These are phyloP conservation scores for Schrankia costaestrigalis DNA, from an alignment of 2,888 invertebrate species.

Conservation along the genomic window DNA sequence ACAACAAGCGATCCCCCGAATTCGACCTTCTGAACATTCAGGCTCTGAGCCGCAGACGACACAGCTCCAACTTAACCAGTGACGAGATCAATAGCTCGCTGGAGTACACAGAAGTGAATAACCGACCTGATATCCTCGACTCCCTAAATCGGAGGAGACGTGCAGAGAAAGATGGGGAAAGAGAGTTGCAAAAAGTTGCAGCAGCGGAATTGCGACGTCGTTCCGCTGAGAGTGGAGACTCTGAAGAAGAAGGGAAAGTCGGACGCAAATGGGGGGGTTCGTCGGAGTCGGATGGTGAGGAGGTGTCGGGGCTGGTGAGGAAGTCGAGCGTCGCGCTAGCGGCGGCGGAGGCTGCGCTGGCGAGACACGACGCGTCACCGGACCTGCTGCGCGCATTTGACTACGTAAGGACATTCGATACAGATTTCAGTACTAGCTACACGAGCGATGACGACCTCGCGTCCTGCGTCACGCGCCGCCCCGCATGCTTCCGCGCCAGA, in stretches of 20 bases:
- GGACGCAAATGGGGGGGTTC: slow-evolving; percentile 51
- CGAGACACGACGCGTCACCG: slow-evolving; percentile 68
- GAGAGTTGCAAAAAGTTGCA: slow-evolving; percentile 64
- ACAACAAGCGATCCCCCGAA: slow-evolving; percentile 69
- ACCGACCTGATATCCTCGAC: slow-evolving; percentile 72
- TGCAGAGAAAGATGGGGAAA: slow-evolving; percentile 53
- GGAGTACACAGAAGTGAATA: slow-evolving; percentile 74
- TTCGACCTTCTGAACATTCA: slow-evolving; percentile 70
- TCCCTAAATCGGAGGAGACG: slow-evolving; percentile 60
- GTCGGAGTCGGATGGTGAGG: slow-evolving; percentile 86
- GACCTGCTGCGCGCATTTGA: slow-evolving; percentile 73
- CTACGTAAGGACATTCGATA: slow-evolving; percentile 77
- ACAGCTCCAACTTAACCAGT: slow-evolving; percentile 74
- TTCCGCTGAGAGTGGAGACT: slow-evolving; percentile 68
- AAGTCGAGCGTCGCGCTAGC: slow-evolving; percentile 83
- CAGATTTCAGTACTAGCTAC: slow-evolving; percentile 62
- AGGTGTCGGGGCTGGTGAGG: slow-evolving; percentile 82
- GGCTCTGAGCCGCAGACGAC: slow-evolving; percentile 64
- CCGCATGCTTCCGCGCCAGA: slow-evolving; percentile 63
- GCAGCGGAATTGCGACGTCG: slow-evolving; percentile 65
- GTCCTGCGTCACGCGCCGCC: slow-evolving; percentile 46
- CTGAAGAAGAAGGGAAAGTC: slow-evolving; percentile 58
- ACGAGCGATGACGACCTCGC: slow-evolving; percentile 47
- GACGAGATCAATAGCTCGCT: slow-evolving; percentile 74
- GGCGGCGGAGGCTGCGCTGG: slow-evolving; percentile 81